These are phyloP conservation scores for Synanthedon vespiformis DNA, from an alignment of 2,888 invertebrate genomes.

Conservation along the genomic window DNA sequence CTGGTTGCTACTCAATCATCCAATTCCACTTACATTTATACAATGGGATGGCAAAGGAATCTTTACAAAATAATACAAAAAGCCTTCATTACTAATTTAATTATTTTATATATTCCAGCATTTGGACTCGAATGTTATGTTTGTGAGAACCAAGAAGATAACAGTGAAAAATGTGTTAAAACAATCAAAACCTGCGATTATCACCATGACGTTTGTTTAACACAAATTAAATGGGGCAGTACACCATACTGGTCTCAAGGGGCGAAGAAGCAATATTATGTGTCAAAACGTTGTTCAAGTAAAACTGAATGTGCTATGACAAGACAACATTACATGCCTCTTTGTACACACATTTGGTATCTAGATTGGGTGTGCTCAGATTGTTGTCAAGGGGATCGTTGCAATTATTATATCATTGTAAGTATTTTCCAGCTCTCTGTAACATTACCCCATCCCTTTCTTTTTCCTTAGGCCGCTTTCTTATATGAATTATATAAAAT, in stretches of 20 bases:
- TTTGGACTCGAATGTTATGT: constrained; percentile 92
- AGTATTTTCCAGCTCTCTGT: constrained; percentile 49
- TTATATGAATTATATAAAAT: no score
- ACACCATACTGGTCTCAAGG: constrained; percentile 96
- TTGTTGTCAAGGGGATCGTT: constrained; percentile 95
- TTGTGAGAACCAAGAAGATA: constrained; percentile 92
- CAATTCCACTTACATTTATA: no score
- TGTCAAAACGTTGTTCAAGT: constrained; percentile 90
- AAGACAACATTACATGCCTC: constrained; percentile 77
- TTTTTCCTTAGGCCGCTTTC: no score
- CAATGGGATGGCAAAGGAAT: no score
- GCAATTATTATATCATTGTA: constrained; percentile 95
- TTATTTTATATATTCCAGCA: constrained; percentile 48
- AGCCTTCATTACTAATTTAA: neutral
- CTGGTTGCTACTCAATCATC: no score
- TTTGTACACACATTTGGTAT: constrained; percentile 93
- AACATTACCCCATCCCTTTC: no score
- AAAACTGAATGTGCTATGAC: constrained; percentile 81
- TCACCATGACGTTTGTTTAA: constrained; percentile 87
- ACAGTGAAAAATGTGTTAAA: constrained; percentile 91
- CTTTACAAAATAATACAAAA: no score
- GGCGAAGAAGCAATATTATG: constrained; percentile 91
- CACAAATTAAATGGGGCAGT: constrained; percentile 94
- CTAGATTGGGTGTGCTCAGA: constrained; percentile 97
- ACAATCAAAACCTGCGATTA: constrained; percentile 92